Base-by-base conservation (phyloP, 2,797 vertebrate genomes). In the Melanotaenia trifasciata region DNA sequence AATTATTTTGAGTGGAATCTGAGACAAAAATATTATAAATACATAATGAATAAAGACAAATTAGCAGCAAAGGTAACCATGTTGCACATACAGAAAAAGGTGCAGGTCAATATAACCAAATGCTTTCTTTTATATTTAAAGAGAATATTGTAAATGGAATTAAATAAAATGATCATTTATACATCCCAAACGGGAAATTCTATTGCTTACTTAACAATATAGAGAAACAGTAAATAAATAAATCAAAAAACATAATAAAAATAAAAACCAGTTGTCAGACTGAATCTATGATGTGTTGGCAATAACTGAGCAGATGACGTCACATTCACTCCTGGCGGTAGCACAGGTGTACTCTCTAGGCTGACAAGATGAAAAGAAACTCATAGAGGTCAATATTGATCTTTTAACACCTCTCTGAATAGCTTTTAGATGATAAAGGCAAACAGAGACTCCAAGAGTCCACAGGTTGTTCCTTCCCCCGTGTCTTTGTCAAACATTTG, bases 31-130 rank as follows among this genome's bases (percentile, higher is more conserved):
- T 33, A 63, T 3, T 28, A 64, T 47, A 62, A 67, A 76, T 65
- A 58, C 24, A 43, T 6, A 22, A 70, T 51, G 3, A 43, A 80
- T 18, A 70, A 45, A 16, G 72, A 70, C 68, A 78, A 22, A 75
- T 53, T 32, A 65, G 40, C 10, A 66, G 51, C 54, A 71, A 70
- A 57, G 14, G 2, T 56, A 72, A 80, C 30, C 22, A 36, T 61
- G 64, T 60, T 64, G 70, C 35, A 32, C 4, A 35, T 58, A 45
- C 2, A 43, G 12, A 30, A 59, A 58, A 63, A 18, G 26, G 32
- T 43, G 28, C 18, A 77, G 67, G 61, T 81, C 69, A 80, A 63
- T n/a, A 26, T 18, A 56, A 54, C 26, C 16, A 38, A 54, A n/a
- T 30, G 30, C 7, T 9, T 28, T 35, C 3, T 22, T 7, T 6